These are phyloP conservation scores for Seriola dumerili DNA, from an alignment of 2,113 vertebrate genomes.

Conservation along the genomic window DNA sequence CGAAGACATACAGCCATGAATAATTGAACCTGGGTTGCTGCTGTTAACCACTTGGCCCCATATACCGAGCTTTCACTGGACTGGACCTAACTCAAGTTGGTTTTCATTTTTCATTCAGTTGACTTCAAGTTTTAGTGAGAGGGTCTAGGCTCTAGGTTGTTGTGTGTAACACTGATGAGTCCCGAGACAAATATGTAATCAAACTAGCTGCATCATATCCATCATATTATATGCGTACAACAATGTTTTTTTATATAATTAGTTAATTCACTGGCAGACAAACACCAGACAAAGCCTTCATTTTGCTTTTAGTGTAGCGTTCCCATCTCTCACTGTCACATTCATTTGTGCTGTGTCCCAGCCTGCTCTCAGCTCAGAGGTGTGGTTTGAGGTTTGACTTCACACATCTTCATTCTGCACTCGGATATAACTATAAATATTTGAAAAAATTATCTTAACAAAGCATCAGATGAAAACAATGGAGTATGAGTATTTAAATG, in stretches of 20 bases:
- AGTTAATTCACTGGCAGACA: neutral
- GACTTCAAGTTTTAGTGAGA: neutral
- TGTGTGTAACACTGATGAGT: neutral
- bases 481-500: slow-evolving; percentile 32
- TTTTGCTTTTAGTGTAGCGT: neutral
- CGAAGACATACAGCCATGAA: neutral
- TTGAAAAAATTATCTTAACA: slow-evolving; percentile 28
- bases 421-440: neutral
- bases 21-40: neutral
- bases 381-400: slow-evolving; percentile 1
- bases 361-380: neutral
- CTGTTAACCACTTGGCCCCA: neutral
- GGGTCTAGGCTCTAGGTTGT: neutral
- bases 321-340: neutral
- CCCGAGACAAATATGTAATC: neutral
- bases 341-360: neutral
- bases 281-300: neutral
- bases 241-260: neutral
- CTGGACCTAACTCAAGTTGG: neutral
- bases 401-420: neutral
- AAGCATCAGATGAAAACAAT: slow-evolving; percentile 25
- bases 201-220: neutral
- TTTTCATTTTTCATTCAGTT: neutral
- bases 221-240: neutral
- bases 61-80: neutral